Evolutionary conservation across 2,113 vertebrate species (phyloP).

Genomic region (Eubucco bourcierii): DNA sequence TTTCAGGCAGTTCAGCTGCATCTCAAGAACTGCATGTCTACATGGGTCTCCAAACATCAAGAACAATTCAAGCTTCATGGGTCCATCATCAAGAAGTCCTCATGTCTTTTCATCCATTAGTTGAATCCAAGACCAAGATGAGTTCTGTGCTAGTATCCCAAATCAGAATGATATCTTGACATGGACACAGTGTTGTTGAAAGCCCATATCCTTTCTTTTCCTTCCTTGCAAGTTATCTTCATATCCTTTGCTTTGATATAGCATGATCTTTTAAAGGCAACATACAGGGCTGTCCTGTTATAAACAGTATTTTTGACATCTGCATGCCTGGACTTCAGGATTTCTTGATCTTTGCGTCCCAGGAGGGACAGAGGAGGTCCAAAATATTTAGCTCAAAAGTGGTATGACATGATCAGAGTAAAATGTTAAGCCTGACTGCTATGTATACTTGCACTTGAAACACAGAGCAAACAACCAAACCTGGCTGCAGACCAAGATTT

Average conservation of each 20-base stretch:
- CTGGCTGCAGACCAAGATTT: constrained; percentile 54
- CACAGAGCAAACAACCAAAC: constrained; percentile 32
- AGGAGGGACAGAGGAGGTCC: not conserved
- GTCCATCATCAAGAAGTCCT: not conserved
- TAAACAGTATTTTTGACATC: not conserved
- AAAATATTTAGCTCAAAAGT: constrained; percentile 14
- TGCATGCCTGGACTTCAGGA: not conserved
- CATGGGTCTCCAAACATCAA: not conserved
- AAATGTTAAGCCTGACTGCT: constrained; percentile 53
- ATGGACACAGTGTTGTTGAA: not conserved
- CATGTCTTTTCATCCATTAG: not conserved
- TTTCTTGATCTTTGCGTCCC: constrained; percentile 17
- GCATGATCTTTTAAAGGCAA: not conserved
- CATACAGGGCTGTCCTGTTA: not conserved
- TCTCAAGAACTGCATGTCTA: not conserved
- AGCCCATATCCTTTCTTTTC: not conserved
- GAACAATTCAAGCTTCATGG: not conserved
- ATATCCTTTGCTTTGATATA: not conserved
- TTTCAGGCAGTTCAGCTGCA: not conserved
- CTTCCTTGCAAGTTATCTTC: constrained; percentile 6
- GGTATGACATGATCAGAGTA: constrained; percentile 11
- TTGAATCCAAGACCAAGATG: not conserved
- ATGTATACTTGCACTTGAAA: constrained; percentile 15
- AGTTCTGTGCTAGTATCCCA: not conserved
- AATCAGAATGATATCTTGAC: not conserved